phyloP scores from a whole-genome alignment of 2,797 vertebrate species.

The Gephyroberyx darwinii region DNA sequence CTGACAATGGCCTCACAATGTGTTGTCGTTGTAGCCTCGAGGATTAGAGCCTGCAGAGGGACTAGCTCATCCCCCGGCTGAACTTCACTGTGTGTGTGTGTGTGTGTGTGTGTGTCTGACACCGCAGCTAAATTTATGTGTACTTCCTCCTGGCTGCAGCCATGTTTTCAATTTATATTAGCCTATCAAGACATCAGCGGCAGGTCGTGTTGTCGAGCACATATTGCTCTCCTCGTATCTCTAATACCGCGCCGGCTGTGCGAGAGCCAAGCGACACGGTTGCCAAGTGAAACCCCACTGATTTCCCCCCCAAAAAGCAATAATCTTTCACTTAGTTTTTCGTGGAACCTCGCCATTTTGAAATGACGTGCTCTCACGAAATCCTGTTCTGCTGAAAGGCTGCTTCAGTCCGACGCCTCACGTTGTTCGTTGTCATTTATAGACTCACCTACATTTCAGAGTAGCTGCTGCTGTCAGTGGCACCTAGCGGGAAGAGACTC shows the following conservation, averaged over 20 bases:
- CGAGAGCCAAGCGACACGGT: slow-evolving; percentile 13
- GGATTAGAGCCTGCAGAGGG: slow-evolving; percentile 63
- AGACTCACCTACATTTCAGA: neutral
- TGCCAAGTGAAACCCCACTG: slow-evolving; percentile 21
- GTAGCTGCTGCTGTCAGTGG: slow-evolving; percentile 1
- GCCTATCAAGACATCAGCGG: slow-evolving; percentile 38
- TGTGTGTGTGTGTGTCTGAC: slow-evolving; percentile 43
- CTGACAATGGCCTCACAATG: slow-evolving; percentile 62
- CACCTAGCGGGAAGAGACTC: slow-evolving; percentile 11
- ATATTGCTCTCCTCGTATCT: slow-evolving; percentile 4
- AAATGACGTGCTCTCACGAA: too few species aligned
- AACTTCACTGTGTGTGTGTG: slow-evolving; percentile 30
- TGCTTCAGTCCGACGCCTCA: too few species aligned
- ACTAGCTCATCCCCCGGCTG: slow-evolving; percentile 51
- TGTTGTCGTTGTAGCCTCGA: slow-evolving; percentile 64
- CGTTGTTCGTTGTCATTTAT: neutral
- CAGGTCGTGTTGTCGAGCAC: slow-evolving; percentile 28
- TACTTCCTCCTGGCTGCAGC: slow-evolving; percentile 31
- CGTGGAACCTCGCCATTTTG: too few species aligned
- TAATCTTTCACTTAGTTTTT: neutral
- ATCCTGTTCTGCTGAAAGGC: neutral
- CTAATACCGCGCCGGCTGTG: neutral
- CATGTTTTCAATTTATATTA: slow-evolving; percentile 33
- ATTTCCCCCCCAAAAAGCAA: slow-evolving; percentile 3
- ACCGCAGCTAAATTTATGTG: slow-evolving; percentile 45